These are phyloP conservation scores for Hylaea fasciaria DNA, from an alignment of 2,888 invertebrate species.

Conservation along the genomic window DNA sequence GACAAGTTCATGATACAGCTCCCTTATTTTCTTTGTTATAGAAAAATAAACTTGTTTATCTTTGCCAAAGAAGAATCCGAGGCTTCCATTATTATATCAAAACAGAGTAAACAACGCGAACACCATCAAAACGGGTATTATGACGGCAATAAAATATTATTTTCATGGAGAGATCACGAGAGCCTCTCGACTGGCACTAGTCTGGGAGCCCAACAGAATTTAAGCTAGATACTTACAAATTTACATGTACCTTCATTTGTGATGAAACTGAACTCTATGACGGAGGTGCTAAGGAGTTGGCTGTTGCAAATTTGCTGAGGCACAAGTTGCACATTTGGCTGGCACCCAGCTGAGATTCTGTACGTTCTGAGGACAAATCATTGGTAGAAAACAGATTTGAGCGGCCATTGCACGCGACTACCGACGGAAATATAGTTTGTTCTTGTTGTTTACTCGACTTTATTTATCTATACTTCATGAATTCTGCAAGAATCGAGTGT, in stretches of 20 bases:
- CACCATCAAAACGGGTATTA: conserved; percentile 59
- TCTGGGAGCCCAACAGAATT: conserved; percentile 68
- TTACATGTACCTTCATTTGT: conserved; percentile 18
- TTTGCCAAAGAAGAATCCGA: conserved; percentile 33
- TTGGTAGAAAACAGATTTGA: conserved; percentile 82
- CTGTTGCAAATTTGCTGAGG: conserved; percentile 43
- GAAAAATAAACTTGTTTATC: conserved; percentile 39
- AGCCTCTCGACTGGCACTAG: conserved; percentile 66
- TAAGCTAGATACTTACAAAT: conserved; percentile 68
- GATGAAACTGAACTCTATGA: conserved; percentile 48
- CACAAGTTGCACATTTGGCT: conserved; percentile 78
- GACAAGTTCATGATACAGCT: conserved; percentile 24
- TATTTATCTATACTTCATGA: conserved; percentile 52
- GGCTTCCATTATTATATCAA: conserved; percentile 42
- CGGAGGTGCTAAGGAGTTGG: conserved; percentile 34
- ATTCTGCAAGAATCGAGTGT: conserved; percentile 48
- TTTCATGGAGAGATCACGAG: conserved; percentile 74
- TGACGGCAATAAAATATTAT: conserved; percentile 76
- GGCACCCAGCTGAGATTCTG: conserved; percentile 77
- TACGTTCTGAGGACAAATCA: conserved; percentile 81
- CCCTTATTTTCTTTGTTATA: conserved; percentile 31
- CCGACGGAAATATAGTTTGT: conserved; percentile 66
- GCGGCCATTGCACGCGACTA: conserved; percentile 68
- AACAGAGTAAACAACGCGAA: conserved; percentile 55
- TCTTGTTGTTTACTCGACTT: conserved; percentile 64